Conservation (phyloP, 2,797 vertebrate genomes). For the Psittacula echo region DNA sequence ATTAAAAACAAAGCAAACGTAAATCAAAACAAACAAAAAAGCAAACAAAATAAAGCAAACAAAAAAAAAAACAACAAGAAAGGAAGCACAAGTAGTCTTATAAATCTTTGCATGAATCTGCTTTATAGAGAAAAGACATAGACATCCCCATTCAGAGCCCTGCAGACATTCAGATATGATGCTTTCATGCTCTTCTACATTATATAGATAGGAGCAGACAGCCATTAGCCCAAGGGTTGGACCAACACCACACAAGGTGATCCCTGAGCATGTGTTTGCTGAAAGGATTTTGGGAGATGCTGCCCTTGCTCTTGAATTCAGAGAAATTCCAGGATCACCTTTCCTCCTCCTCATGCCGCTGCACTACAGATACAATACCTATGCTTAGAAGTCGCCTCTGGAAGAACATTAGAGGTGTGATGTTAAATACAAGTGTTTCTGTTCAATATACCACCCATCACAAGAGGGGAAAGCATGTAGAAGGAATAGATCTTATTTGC, state of each 20-base stretch:
- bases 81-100: neutral
- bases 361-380: neutral
- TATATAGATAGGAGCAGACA: neutral
- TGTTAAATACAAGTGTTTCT: neutral
- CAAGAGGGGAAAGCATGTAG: neutral
- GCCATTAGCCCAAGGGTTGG: neutral
- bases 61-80: neutral
- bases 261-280: accelerated
- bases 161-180: neutral
- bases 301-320: neutral
- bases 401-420: neutral
- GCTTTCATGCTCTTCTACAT: neutral
- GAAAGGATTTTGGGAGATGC: neutral
- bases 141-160: neutral
- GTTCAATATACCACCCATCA: neutral
- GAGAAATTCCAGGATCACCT: neutral
- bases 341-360: neutral
- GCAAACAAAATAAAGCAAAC: neutral
- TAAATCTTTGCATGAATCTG: neutral
- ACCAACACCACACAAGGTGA: neutral
- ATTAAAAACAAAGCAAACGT: neutral
- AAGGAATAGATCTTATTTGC: neutral
- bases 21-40: neutral
- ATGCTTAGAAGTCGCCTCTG: neutral
- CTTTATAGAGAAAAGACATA: neutral